phyloP scores from a whole-genome alignment of 2,113 vertebrate species.

The Eulacestoma nigropectus region DNA sequence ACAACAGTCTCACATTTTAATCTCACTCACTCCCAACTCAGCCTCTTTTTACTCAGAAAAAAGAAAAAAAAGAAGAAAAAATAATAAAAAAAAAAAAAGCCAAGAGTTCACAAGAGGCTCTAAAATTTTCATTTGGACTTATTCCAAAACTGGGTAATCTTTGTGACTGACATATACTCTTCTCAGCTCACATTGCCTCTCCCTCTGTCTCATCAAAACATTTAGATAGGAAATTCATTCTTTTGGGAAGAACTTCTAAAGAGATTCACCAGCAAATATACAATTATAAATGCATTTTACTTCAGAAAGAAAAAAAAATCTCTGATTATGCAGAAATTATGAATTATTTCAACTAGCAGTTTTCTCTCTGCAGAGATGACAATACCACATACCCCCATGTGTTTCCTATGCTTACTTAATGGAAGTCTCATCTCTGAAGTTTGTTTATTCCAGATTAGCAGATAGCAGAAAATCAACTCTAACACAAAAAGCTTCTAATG shows the following conservation, averaged over 20 bases:
- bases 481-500: conserved; percentile 3
- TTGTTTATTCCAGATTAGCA: conserved; percentile 40
- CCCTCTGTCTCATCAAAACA: not conserved
- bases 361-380: not conserved
- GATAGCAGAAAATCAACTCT: conserved; percentile 25
- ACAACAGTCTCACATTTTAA: not conserved
- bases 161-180: not conserved
- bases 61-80: not conserved
- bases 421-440: not conserved
- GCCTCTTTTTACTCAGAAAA: not conserved
- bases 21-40: not conserved
- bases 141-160: not conserved
- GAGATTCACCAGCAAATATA: not conserved
- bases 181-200: not conserved
- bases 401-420: conserved; percentile 18
- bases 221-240: not conserved
- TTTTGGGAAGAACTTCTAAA: not conserved
- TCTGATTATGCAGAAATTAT: not conserved
- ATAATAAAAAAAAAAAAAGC: too few relatives aligned
- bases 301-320: not conserved
- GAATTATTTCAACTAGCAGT: not conserved
- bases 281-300: not conserved
- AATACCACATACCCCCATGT: not conserved
- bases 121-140: not conserved
- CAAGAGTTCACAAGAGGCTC: not conserved